These are phyloP conservation scores for Tinamus major DNA, from an alignment of 2,797 vertebrate species.

Conservation along the genomic window DNA sequence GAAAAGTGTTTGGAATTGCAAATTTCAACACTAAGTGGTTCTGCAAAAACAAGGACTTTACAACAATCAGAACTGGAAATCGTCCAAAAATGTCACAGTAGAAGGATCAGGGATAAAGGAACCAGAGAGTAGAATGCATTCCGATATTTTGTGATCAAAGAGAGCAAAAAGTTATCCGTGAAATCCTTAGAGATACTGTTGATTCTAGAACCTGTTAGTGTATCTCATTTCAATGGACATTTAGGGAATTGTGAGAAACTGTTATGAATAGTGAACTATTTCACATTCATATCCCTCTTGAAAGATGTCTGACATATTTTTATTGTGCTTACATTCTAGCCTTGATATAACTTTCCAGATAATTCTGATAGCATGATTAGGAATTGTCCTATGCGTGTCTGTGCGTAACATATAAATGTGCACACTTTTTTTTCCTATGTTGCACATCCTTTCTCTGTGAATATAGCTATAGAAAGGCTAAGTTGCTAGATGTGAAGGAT, in stretches of 20 bases:
- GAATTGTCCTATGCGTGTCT: background rate
- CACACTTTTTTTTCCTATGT: background rate
- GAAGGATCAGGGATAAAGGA: conserved; percentile 5
- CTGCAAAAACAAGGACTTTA: conserved; percentile 64
- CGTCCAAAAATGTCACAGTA: conserved; percentile 68
- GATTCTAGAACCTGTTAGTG: conserved; percentile 46
- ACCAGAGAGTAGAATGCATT: background rate
- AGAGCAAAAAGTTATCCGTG: conserved; percentile 9
- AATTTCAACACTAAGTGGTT: conserved; percentile 67
- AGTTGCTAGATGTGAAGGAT: background rate
- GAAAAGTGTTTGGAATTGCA: conserved; percentile 71
- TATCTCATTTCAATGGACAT: conserved; percentile 14
- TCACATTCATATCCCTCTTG: background rate
- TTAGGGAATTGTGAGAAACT: conserved; percentile 24
- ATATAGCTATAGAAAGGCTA: background rate
- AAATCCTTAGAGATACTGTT: conserved; percentile 26
- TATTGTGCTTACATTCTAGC: background rate
- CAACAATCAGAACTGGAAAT: conserved; percentile 61
- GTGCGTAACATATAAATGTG: background rate
- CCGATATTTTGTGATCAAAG: conserved; percentile 32
- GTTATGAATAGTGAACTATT: background rate
- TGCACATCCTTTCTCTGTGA: background rate
- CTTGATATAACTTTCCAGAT: background rate
- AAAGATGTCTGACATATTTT: background rate
- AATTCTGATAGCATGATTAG: background rate